phyloP scores from a whole-genome alignment of 2,797 vertebrate species.

The Vireo griseus region DNA sequence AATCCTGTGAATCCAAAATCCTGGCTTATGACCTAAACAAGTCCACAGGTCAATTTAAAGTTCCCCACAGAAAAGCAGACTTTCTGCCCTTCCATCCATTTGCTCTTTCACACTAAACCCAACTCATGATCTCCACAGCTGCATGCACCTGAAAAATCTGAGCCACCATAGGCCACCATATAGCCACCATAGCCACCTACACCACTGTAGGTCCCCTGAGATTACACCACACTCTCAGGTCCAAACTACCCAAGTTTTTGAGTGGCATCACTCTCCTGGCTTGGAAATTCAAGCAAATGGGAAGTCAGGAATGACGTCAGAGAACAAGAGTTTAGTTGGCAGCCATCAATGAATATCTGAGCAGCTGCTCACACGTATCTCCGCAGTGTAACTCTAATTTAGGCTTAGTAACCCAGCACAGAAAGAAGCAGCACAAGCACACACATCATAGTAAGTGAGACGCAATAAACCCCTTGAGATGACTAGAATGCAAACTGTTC shows the following conservation, averaged over 20 bases:
- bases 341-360: not conserved
- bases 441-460: not conserved
- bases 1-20: not conserved
- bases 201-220: not conserved
- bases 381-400: not conserved
- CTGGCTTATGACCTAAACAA: not conserved
- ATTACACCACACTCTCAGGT: not conserved
- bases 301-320: not conserved
- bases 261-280: not conserved
- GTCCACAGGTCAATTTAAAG: not conserved
- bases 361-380: accelerated
- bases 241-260: not conserved
- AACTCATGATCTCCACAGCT: not conserved
- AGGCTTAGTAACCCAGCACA: not conserved
- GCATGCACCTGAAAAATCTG: not conserved
- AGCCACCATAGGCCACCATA: accelerated
- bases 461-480: not conserved
- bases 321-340: not conserved
- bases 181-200: too few relatives aligned
- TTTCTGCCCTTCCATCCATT: not conserved
- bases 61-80: not conserved
- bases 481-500: not conserved
- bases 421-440: not conserved
- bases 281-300: not conserved
- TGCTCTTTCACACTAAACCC: not conserved